phyloP scores from a whole-genome alignment of 1,140 invertebrate species.

The Hyles euphorbiae region DNA sequence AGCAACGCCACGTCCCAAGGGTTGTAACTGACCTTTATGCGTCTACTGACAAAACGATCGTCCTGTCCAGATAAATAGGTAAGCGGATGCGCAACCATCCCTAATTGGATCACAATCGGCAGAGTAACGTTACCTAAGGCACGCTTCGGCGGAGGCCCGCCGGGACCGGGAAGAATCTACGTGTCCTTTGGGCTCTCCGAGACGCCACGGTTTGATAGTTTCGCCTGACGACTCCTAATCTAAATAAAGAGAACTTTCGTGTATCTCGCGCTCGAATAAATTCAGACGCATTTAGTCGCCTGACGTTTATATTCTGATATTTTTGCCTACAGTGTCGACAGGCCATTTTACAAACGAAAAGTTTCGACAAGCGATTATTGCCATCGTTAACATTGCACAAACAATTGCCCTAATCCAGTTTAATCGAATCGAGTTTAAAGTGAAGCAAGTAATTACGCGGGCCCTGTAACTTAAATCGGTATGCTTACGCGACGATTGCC shows the following conservation, averaged over 20 bases:
- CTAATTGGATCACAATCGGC: constrained; percentile 63
- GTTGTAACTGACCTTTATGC: constrained; percentile 19
- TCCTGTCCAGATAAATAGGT: constrained; percentile 55
- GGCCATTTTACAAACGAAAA: constrained; percentile 5
- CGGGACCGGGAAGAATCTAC: constrained; percentile 23
- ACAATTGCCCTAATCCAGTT: constrained; percentile 22
- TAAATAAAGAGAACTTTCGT: constrained; percentile 13
- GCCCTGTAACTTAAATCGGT: constrained; percentile 40
- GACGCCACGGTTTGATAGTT: constrained; percentile 29
- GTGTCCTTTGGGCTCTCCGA: constrained; percentile 31
- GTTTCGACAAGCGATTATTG: constrained; percentile 11
- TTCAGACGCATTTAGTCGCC: no score
- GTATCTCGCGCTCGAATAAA: not conserved
- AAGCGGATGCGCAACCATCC: constrained; percentile 51
- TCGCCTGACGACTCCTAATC: constrained; percentile 23
- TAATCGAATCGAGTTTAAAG: constrained; percentile 32
- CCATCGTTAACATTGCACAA: constrained; percentile 21
- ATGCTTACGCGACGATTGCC: constrained; percentile 47
- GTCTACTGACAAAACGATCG: constrained; percentile 29
- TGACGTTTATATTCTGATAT: no score
- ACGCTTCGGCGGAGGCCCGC: constrained; percentile 17
- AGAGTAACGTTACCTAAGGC: constrained; percentile 43
- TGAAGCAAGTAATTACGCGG: constrained; percentile 19
- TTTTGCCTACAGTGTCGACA: no score
- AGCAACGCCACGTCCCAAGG: constrained; percentile 10